These are phyloP conservation scores for Drosophila mimica DNA, from an alignment of 2,888 invertebrate species.

Conservation along the genomic window DNA sequence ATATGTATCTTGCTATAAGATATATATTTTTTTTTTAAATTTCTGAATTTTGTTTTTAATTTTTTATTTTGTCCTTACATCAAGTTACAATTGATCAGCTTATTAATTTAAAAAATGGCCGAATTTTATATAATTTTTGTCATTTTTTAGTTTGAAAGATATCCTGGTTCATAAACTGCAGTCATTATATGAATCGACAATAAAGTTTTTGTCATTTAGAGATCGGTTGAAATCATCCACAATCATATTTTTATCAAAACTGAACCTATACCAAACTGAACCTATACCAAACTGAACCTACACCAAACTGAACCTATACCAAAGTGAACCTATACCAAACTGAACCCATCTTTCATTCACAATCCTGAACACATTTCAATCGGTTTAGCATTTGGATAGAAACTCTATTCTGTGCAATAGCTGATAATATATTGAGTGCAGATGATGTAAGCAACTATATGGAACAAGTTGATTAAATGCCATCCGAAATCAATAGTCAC, in stretches of 20 bases:
- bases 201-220: background rate
- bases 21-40: background rate
- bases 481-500: slow-evolving; percentile 22
- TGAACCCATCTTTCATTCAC: background rate
- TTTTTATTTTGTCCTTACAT: background rate
- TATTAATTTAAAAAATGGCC: background rate
- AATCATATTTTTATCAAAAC: background rate
- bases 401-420: background rate
- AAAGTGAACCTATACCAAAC: background rate
- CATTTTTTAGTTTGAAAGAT: background rate
- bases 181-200: no score
- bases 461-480: slow-evolving; percentile 33
- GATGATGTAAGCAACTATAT: background rate
- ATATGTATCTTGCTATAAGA: background rate
- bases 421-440: slow-evolving; percentile 10
- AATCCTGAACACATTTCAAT: background rate
- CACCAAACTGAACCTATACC: background rate
- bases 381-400: background rate
- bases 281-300: background rate
- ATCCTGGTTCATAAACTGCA: background rate
- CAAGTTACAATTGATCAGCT: background rate
- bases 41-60: accelerated
- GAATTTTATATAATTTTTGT: background rate
- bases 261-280: background rate
- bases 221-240: background rate